Evolutionary conservation across 2,888 invertebrate genomes (phyloP), one percentile per base, ranked within the genome.

Genomic region (Hydrotaea cyrtoneurina): DNA sequence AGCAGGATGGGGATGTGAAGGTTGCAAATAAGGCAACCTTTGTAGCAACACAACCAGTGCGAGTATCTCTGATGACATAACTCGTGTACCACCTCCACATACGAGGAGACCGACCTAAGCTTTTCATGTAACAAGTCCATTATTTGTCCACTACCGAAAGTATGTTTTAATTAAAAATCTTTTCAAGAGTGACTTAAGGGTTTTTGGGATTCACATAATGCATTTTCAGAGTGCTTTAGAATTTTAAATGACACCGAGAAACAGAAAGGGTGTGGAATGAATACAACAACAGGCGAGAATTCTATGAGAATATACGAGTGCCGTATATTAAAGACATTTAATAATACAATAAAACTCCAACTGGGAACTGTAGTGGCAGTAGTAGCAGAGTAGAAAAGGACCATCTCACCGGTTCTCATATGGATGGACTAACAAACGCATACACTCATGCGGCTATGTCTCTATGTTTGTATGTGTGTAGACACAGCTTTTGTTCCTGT

Each of bases 181-280:
- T 69, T 69, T 69, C 69, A 69, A 43, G 69, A 69, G 69, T 69
- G 43, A 69, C 69, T 69, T 69, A 23, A 69, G 69, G 69, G 46
- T 69, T 69, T 69, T 69, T 69, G 69, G 69, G 69, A 69, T 69
- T 69, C 69, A 69, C 46, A 69, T 69, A 69, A 69, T 69, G 46
- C 43, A 69, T 46, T 43, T 69, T 69, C 69, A 69, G 46, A 23
- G 43, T 46, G 69, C 23, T 23, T 23, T 23, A 69, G 69, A 69
- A 69, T 69, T 69, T 69, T 46, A 69, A 69, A 69, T 69, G 69
- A 43, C 21, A 69, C 69, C 23, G 39, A 46, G 23, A 46, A 8
- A 36, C 17, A 0, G 66, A 17, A 66, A 4, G 36, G 8, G 31
- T 26, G 43, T 10, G 4, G 3, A 13, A 21, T 69, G 46, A 31